Conservation (phyloP, 2,888 invertebrate genomes). For the Danaus chrysippus region DNA sequence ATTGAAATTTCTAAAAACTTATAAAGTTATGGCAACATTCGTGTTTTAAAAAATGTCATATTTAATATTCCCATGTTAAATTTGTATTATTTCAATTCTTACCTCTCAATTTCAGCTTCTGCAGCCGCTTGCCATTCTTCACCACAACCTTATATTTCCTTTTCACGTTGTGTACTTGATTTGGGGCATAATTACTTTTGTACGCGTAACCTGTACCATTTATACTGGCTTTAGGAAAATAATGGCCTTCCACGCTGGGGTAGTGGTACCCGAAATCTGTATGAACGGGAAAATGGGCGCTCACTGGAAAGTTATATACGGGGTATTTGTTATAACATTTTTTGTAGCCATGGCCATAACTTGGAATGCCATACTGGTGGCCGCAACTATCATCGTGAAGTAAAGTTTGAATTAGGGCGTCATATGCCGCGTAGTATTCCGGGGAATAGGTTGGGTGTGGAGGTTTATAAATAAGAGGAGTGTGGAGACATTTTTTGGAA, state of each 20-base stretch:
- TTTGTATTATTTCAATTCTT: constrained; percentile 29
- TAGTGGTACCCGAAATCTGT: constrained; percentile 21
- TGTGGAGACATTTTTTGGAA: constrained; percentile 56
- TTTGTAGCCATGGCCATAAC: constrained; percentile 33
- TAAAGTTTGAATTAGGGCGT: constrained; percentile 53
- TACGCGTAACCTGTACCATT: constrained; percentile 42
- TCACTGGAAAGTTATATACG: constrained; percentile 20
- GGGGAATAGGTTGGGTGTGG: constrained; percentile 63
- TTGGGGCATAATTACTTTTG: constrained; percentile 48
- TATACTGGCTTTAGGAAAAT: constrained; percentile 41
- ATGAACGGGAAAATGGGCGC: constrained; percentile 15
- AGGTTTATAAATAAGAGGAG: constrained; percentile 63
- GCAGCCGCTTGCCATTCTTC: constrained; percentile 44
- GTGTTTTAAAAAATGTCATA: too few species aligned
- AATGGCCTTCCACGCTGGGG: constrained; percentile 7
- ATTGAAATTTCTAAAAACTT: too few species aligned
- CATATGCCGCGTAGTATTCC: constrained; percentile 67
- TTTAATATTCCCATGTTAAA: background rate
- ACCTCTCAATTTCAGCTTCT: constrained; percentile 50
- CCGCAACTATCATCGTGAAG: constrained; percentile 38
- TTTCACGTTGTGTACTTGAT: constrained; percentile 53
- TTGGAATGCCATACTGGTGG: constrained; percentile 23
- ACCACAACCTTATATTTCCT: constrained; percentile 59
- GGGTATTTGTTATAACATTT: constrained; percentile 20
- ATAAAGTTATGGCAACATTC: too few species aligned